Evolutionary conservation across 2,888 invertebrate genomes (phyloP).

Genomic region (Alentia gelatinosa): DNA sequence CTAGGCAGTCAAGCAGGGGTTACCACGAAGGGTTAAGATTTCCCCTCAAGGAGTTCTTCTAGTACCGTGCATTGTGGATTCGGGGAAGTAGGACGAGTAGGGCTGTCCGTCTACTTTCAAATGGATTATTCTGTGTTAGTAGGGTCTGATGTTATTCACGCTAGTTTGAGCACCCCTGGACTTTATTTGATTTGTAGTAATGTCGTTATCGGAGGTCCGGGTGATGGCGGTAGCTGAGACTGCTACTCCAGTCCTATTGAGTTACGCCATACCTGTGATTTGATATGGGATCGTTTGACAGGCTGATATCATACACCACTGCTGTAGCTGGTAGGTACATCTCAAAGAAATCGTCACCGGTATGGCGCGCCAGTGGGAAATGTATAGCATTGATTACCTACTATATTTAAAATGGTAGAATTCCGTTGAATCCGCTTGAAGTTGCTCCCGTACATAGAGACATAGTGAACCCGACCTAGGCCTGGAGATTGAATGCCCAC

Average conservation of each 20-base stretch:
- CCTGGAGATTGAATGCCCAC: too few relatives aligned
- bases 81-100: neutral
- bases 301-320: neutral
- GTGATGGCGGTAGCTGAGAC: neutral
- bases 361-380: neutral
- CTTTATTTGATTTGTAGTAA: neutral
- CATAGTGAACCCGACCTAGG: too few relatives aligned
- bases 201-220: neutral
- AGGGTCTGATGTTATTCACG: neutral
- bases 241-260: neutral
- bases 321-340: neutral
- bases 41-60: neutral
- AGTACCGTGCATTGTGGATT: too few relatives aligned
- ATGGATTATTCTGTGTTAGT: neutral
- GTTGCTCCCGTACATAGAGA: too few relatives aligned
- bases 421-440: too few relatives aligned
- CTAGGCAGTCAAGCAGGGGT: too few relatives aligned
- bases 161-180: neutral
- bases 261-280: conserved; percentile 2
- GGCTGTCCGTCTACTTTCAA: neutral
- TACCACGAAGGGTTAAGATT: neutral
- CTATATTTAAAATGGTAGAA: too few relatives aligned
- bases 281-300: neutral
- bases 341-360: neutral
- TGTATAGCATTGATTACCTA: too few relatives aligned